Evolutionary conservation across 2,113 vertebrate genomes (phyloP).

Genomic region (Campylomormyrus numenius): DNA sequence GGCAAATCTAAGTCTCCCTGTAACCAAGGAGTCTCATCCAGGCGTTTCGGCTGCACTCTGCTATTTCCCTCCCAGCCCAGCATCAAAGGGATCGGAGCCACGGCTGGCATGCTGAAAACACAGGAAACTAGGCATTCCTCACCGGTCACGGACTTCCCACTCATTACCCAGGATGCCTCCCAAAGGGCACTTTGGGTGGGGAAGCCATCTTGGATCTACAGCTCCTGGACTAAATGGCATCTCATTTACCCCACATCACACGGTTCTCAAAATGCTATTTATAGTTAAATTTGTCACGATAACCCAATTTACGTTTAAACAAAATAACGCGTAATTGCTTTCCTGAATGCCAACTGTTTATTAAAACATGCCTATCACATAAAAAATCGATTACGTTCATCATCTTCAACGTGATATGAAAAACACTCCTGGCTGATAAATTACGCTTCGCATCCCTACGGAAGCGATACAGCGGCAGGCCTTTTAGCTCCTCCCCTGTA

Average conservation of each 20-base stretch:
- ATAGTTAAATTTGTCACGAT: background rate
- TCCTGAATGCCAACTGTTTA: constrained; percentile 2
- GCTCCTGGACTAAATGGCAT: background rate
- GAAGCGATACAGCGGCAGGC: background rate
- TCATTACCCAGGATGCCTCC: background rate
- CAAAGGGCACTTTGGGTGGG: background rate
- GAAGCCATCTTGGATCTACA: background rate
- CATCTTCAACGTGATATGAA: background rate
- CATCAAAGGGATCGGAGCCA: background rate
- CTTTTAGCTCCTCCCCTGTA: background rate
- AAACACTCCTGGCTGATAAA: background rate
- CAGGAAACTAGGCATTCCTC: background rate
- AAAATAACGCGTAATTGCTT: background rate
- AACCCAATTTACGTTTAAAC: background rate
- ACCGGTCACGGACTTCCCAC: background rate
- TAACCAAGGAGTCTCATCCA: background rate
- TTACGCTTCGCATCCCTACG: background rate
- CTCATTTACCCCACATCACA: background rate
- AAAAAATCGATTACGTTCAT: constrained; percentile 11
- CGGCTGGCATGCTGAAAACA: background rate
- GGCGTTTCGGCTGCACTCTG: background rate
- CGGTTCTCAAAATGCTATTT: background rate
- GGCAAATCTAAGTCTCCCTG: background rate
- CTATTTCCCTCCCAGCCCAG: background rate
- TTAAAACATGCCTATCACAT: constrained; percentile 16